Evolutionary conservation across 2,888 invertebrate genomes (phyloP).

Genomic region (Phyllotreta cruciferae): DNA sequence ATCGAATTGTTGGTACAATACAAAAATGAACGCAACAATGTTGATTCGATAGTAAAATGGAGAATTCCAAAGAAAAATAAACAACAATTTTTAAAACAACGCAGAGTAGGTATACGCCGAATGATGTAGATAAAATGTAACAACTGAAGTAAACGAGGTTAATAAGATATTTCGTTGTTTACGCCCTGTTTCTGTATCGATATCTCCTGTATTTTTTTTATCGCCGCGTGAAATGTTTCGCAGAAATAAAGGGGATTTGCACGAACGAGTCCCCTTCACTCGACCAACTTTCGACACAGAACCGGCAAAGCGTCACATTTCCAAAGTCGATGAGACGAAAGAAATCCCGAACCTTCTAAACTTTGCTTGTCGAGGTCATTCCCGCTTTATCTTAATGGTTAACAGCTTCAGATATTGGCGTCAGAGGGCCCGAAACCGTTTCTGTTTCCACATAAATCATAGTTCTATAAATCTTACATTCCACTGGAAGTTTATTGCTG

Average conservation of each 20-base stretch:
- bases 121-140: too few relatives aligned
- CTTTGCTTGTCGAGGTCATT: conserved; percentile 33
- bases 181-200: not conserved
- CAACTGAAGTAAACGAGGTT: not conserved
- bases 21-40: too few relatives aligned
- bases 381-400: conserved; percentile 34
- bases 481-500: conserved; percentile 33
- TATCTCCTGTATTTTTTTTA: conserved; percentile 23
- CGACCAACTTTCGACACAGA: conserved; percentile 14
- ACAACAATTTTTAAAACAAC: too few relatives aligned
- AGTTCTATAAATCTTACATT: conserved; percentile 53
- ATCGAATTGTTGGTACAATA: too few relatives aligned
- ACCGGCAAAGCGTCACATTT: conserved; percentile 32
- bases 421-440: conserved; percentile 39
- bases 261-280: conserved; percentile 21
- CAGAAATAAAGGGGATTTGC: conserved; percentile 27
- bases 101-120: too few relatives aligned
- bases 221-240: conserved; percentile 23
- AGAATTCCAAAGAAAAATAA: too few relatives aligned
- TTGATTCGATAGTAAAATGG: too few relatives aligned
- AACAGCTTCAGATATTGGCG: conserved; percentile 34
- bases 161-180: conserved; percentile 15
- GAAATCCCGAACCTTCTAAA: conserved; percentile 29
- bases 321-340: conserved; percentile 32
- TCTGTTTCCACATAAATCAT: conserved; percentile 51